phyloP scores from a whole-genome alignment of 2,113 vertebrate genomes.

The Rhineura floridana region DNA sequence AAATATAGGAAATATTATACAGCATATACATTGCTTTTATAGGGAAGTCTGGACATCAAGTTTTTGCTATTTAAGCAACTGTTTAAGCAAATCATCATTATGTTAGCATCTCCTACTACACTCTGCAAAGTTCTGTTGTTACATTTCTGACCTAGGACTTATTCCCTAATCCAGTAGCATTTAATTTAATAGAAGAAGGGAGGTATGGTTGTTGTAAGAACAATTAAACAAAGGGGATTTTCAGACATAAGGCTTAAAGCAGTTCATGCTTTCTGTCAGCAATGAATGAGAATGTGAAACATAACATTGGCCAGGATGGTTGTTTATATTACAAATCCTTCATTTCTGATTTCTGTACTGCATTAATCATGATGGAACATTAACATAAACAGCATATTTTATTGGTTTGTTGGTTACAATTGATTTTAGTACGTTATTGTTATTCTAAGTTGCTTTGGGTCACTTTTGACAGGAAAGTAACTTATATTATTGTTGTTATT shows the following conservation, averaged over 20 bases:
- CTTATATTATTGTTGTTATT: too few relatives aligned
- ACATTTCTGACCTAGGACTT: background rate
- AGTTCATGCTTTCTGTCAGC: background rate
- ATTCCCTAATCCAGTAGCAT: background rate
- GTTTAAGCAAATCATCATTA: background rate
- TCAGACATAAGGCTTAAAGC: background rate
- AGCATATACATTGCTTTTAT: constrained; percentile 13
- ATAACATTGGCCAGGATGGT: background rate
- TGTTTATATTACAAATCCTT: too few relatives aligned
- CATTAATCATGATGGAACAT: too few relatives aligned
- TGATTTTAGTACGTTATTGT: too few relatives aligned
- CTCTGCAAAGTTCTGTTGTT: background rate
- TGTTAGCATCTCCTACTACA: background rate
- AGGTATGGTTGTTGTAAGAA: background rate
- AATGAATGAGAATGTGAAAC: background rate
- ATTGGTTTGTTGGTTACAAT: too few relatives aligned
- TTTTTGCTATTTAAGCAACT: background rate
- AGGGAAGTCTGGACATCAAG: constrained; percentile 24
- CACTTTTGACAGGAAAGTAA: too few relatives aligned
- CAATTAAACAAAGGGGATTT: background rate
- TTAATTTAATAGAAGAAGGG: background rate
- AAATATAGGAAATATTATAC: background rate
- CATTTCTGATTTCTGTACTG: too few relatives aligned
- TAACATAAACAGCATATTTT: too few relatives aligned
- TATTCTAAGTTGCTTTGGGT: too few relatives aligned